phyloP scores from a whole-genome alignment of 1,140 invertebrate species.

The Scaptomyza hsui region DNA sequence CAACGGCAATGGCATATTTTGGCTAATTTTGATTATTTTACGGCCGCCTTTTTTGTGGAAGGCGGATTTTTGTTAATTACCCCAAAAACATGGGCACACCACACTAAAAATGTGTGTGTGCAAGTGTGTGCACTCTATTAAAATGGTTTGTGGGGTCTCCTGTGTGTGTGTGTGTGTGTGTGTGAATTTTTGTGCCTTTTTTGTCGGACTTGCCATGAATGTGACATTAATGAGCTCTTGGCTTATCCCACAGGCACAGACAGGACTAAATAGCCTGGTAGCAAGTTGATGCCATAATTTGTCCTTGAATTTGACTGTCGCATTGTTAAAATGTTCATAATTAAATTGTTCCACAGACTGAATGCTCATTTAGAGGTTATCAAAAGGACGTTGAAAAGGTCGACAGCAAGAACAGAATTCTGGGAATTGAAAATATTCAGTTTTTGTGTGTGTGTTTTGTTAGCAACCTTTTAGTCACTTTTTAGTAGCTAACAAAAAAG shows the following conservation, averaged over 20 bases:
- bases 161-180: conserved; percentile 5
- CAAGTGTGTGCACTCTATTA: conserved; percentile 62
- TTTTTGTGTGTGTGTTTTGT: conserved; percentile 11
- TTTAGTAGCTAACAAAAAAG: conserved; percentile 32
- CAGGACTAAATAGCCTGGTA: conserved; percentile 7
- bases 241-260: conserved; percentile 70
- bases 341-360: conserved; percentile 71
- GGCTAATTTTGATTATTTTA: conserved; percentile 81
- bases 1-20: conserved; percentile 56
- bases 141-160: conserved; percentile 49
- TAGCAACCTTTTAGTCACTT: conserved; percentile 22
- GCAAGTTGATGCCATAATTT: conserved; percentile 73
- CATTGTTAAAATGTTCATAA: conserved; percentile 60
- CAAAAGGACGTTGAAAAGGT: conserved; percentile 56
- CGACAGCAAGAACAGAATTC: conserved; percentile 15
- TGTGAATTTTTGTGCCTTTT: conserved; percentile 56
- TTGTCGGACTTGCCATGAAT: conserved; percentile 65
- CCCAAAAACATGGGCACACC: conserved; percentile 35
- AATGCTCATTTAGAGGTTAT: conserved; percentile 72
- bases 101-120: conserved; percentile 21
- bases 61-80: conserved; percentile 67
- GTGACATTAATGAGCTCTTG: conserved; percentile 79
- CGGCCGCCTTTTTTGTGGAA: conserved; percentile 37
- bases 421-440: too few relatives aligned
- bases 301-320: conserved; percentile 62